These are phyloP conservation scores for Eciton burchellii DNA, from an alignment of 1,140 invertebrate genomes.

Conservation along the genomic window DNA sequence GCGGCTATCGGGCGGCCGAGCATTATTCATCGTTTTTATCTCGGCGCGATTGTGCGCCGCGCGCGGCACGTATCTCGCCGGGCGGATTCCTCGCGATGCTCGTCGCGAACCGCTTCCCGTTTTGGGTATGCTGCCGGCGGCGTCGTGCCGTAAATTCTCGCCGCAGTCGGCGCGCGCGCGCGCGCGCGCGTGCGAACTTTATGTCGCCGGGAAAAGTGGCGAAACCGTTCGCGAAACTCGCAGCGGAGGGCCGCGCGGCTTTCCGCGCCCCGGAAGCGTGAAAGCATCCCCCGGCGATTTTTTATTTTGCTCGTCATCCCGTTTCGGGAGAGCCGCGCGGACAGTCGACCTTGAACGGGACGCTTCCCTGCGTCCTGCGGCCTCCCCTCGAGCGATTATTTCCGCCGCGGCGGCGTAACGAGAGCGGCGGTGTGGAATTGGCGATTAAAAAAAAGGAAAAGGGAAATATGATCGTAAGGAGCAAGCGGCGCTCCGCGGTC, in stretches of 20 bases:
- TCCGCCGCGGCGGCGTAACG: constrained; percentile 59
- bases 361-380: neutral
- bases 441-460: neutral
- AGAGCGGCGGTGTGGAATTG: constrained; percentile 63
- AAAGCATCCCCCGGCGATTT: constrained; percentile 44
- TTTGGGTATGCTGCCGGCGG: constrained; percentile 37
- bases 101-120: constrained; percentile 15
- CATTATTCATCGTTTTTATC: constrained; percentile 32
- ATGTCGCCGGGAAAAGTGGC: constrained; percentile 32
- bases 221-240: neutral
- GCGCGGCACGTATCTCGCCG: constrained; percentile 6
- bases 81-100: constrained; percentile 29
- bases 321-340: neutral
- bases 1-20: too few relatives aligned
- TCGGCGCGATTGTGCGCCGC: neutral
- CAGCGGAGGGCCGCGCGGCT: neutral
- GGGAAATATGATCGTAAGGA: constrained; percentile 50
- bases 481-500: constrained; percentile 12
- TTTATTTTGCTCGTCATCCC: constrained; percentile 39
- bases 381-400: constrained; percentile 54
- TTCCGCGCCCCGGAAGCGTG: neutral
- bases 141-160: constrained; percentile 34
- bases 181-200: constrained; percentile 11
- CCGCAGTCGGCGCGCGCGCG: neutral
- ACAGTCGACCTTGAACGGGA: neutral